These are phyloP conservation scores for Leuciscus idus DNA, from an alignment of 2,113 vertebrate species.

Conservation along the genomic window DNA sequence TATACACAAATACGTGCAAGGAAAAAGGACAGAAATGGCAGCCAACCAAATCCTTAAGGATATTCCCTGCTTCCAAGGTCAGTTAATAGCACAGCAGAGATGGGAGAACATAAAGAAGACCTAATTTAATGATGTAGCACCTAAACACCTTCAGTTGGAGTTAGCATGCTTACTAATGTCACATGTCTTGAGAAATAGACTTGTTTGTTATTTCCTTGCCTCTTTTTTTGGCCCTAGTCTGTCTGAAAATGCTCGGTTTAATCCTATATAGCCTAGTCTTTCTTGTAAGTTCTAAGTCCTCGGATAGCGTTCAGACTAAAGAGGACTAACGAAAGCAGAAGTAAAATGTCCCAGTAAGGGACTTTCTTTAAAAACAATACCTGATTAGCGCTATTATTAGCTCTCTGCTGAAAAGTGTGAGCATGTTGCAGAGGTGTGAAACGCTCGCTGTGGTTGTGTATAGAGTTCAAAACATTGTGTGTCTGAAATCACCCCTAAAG, in stretches of 20 bases:
- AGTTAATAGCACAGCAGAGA: slow-evolving; percentile 2
- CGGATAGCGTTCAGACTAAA: slow-evolving; percentile 50
- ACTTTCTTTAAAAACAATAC: slow-evolving; percentile 48
- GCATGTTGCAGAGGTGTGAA: not conserved
- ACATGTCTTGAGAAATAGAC: slow-evolving; percentile 4
- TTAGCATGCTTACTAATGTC: not conserved
- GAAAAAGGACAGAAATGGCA: not conserved
- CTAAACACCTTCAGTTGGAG: not conserved
- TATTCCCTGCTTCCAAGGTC: not conserved
- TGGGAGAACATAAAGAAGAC: not conserved
- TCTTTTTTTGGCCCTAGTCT: slow-evolving; percentile 27
- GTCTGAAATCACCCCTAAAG: not conserved
- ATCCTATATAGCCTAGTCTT: slow-evolving; percentile 60
- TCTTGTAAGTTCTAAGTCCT: slow-evolving; percentile 64
- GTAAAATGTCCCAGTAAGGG: slow-evolving; percentile 46
- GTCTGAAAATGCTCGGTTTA: slow-evolving; percentile 24
- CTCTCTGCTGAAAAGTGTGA: not conserved
- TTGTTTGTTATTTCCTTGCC: slow-evolving; percentile 33
- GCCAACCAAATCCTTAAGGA: not conserved
- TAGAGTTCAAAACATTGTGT: not conserved
- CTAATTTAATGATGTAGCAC: not conserved
- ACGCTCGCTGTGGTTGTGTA: not conserved
- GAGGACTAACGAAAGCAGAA: slow-evolving; percentile 66
- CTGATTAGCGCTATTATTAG: slow-evolving; percentile 26
- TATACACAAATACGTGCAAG: slow-evolving; percentile 17